These are phyloP conservation scores for Ptychadena robeensis DNA, from an alignment of 2,797 vertebrate genomes.

Conservation along the genomic window DNA sequence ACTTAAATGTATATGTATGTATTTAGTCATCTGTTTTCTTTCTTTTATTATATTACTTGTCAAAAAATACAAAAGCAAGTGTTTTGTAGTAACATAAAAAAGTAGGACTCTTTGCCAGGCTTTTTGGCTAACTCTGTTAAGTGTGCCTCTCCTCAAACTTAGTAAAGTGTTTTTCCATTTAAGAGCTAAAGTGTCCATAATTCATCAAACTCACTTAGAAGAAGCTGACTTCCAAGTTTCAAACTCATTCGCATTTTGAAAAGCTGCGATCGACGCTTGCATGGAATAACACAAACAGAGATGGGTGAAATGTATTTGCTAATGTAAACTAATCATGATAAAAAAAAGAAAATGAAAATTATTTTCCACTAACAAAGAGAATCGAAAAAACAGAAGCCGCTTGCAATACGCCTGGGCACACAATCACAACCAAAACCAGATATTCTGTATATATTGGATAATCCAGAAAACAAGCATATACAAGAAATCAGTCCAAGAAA, in stretches of 20 bases:
- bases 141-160: neutral
- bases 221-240: neutral
- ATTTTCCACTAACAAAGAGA: neutral
- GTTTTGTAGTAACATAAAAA: neutral
- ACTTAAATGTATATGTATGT: neutral
- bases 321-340: neutral
- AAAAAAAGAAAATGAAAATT: neutral
- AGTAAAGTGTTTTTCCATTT: conserved; percentile 2
- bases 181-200: neutral
- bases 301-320: neutral
- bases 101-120: neutral
- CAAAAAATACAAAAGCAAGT: neutral
- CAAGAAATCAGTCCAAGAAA: no score
- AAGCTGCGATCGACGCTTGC: neutral
- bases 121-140: neutral
- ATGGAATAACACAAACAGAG: neutral
- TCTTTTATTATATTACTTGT: neutral
- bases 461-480: no score
- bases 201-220: conserved; percentile 14
- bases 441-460: no score
- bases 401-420: no score
- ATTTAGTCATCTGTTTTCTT: neutral
- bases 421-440: no score
- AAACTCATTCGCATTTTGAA: neutral
- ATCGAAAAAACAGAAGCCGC: no score